Percentiles rank a stretch among this genome's conserved stretches.
Evolutionary conservation across 2,113 vertebrate genomes (phyloP).

Genomic region (Chaetops frenatus): DNA sequence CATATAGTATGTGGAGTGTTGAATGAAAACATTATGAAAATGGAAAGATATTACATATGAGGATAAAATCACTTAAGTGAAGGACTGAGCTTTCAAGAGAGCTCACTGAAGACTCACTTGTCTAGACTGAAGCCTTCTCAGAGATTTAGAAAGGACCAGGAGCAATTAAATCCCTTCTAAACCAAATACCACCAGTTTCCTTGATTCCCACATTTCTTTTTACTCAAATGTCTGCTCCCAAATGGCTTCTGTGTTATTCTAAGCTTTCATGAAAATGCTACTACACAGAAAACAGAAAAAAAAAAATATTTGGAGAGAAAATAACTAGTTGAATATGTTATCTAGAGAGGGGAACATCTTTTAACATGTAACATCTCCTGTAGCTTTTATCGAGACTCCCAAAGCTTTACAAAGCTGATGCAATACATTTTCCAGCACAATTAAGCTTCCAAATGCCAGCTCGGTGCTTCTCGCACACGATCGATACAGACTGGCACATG

Average conservation of each 20-base stretch:
- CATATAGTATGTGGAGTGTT: not conserved
- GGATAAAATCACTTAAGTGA: not conserved
- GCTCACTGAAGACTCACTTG: not conserved
- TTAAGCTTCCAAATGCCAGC: not conserved
- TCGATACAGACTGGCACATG: not conserved
- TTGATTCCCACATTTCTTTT: not conserved
- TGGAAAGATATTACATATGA: not conserved
- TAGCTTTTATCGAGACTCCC: not conserved
- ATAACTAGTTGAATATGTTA: not conserved
- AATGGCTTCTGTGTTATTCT: not conserved
- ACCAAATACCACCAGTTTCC: not conserved
- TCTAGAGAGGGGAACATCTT: not conserved
- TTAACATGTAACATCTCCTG: not conserved
- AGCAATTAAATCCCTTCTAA: not conserved
- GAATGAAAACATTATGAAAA: conserved; percentile 20
- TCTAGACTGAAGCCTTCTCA: conserved; percentile 11
- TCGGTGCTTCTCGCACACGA: not conserved
- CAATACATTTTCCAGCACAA: not conserved
- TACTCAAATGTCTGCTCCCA: not conserved
- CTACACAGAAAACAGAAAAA: not conserved
- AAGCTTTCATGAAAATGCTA: not conserved
- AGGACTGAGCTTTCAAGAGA: not conserved
- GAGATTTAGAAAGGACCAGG: not conserved
- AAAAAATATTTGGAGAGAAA: not conserved
- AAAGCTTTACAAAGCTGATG: conserved; percentile 1